These are phyloP conservation scores for Desoria tigrina DNA, from an alignment of 2,888 invertebrate genomes.

Conservation along the genomic window DNA sequence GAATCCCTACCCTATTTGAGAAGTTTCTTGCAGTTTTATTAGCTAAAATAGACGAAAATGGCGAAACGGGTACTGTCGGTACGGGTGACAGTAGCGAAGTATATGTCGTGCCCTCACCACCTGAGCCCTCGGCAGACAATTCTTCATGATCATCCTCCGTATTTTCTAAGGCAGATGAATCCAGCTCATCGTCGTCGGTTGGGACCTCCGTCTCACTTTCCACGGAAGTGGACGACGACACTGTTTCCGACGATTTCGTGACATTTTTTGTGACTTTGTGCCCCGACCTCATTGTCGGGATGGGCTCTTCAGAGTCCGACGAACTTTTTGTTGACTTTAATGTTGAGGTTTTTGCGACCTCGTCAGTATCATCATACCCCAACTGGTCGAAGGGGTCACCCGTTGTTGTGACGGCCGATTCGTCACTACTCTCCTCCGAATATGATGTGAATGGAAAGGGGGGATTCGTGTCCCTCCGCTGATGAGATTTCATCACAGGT, in stretches of 20 bases:
- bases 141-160: background rate
- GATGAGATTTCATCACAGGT: background rate
- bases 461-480: constrained; percentile 4
- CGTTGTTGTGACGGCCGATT: background rate
- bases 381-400: no score
- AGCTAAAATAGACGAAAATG: constrained; percentile 28
- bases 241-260: background rate
- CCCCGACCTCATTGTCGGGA: no score
- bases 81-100: background rate
- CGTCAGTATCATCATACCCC: no score
- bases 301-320: no score
- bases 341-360: no score
- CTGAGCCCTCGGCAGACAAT: background rate
- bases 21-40: constrained; percentile 25
- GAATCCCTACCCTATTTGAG: constrained; percentile 4
- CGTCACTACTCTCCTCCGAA: constrained; percentile 3
- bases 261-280: background rate
- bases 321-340: no score
- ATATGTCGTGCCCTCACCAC: background rate
- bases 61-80: background rate
- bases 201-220: background rate
- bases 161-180: background rate
- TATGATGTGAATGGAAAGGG: constrained; percentile 2
- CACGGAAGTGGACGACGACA: background rate
- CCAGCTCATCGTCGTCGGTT: background rate